Conservation (phyloP, 1,140 invertebrate species). For the Euschistus heros region DNA sequence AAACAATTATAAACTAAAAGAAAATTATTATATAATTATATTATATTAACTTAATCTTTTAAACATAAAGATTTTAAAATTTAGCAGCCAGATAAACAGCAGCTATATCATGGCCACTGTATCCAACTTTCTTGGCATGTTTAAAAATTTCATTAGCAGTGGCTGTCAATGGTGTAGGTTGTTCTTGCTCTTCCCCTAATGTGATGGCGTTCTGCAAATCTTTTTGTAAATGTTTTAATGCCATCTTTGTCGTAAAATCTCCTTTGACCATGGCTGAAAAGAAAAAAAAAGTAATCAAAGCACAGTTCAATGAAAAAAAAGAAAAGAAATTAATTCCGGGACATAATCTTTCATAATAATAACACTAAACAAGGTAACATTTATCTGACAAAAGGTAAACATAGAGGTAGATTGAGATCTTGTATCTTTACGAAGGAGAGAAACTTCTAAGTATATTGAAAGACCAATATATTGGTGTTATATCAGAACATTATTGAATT, state of each 20-base stretch:
- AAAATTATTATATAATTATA: too few species aligned
- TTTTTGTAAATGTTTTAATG: slow-evolving; percentile 87
- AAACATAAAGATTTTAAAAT: background rate
- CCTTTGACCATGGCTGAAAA: slow-evolving; percentile 48
- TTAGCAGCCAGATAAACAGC: slow-evolving; percentile 64
- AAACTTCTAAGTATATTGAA: too few species aligned
- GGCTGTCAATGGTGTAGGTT: slow-evolving; percentile 80
- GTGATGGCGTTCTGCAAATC: slow-evolving; percentile 77
- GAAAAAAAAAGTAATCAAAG: background rate
- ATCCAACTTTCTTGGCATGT: slow-evolving; percentile 84
- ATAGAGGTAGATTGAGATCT: too few species aligned
- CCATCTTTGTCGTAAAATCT: slow-evolving; percentile 64
- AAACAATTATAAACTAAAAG: too few species aligned
- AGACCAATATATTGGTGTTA: too few species aligned
- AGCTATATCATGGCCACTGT: slow-evolving; percentile 82
- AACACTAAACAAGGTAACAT: too few species aligned
- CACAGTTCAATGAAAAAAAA: background rate
- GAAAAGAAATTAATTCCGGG: too few species aligned
- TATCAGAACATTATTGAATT: too few species aligned
- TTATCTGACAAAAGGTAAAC: too few species aligned
- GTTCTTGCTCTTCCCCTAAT: slow-evolving; percentile 78
- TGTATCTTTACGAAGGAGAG: too few species aligned
- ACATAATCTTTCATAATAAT: too few species aligned
- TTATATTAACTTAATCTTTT: too few species aligned
- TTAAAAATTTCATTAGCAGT: slow-evolving; percentile 93